Evolutionary conservation across 2,113 vertebrate genomes (phyloP), one percentile per base, ranked within the genome.

Genomic region (Climacteris rufus): DNA sequence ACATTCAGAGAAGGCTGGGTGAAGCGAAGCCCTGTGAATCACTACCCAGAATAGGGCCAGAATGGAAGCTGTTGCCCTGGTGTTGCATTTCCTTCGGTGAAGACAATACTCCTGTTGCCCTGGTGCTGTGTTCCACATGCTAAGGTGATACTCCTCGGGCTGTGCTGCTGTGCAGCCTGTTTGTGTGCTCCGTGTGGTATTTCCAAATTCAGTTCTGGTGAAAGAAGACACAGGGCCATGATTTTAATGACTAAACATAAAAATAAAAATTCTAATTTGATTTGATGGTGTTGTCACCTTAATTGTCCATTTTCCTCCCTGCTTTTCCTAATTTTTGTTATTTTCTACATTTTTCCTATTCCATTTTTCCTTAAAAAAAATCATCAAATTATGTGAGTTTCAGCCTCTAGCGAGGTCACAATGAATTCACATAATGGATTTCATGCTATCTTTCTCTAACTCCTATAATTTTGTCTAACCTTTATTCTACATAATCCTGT

Each of bases 41-140:
- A 52, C 71, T 54, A 80, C 60, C 15, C 27, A 52, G 57, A 70
- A 47, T 3, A 42, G 49, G 45, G 80, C 65, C 0, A 3, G 44
- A 35, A n/a, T 45, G 40, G 86, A 68, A 75, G 64, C 69, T 45
- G 28, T 75, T 44, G 69, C 69, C 49, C 85, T 71, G 47, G 92
- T 75, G 68, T 89, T 90, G 47, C 15, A 1, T 93, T 94, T 90
- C 86, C 33, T 71, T 4, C 13, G 0, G 0, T 56, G 76, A 59
- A 93, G 85, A 82, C 5, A 28, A 89, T 81, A 65, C 19, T 83
- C 63, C 27, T 21, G 80, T 90, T 93, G 91, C 35, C 27, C 93
- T 54, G 88, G 80, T 89, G 88, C 83, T 56, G 35, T 59, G 68
- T 89, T 80, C 92, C 85, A 31, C 39, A 8, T 18, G 35, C 52